These are phyloP conservation scores for Caloenas nicobarica DNA, from an alignment of 2,113 vertebrate genomes.

Conservation along the genomic window DNA sequence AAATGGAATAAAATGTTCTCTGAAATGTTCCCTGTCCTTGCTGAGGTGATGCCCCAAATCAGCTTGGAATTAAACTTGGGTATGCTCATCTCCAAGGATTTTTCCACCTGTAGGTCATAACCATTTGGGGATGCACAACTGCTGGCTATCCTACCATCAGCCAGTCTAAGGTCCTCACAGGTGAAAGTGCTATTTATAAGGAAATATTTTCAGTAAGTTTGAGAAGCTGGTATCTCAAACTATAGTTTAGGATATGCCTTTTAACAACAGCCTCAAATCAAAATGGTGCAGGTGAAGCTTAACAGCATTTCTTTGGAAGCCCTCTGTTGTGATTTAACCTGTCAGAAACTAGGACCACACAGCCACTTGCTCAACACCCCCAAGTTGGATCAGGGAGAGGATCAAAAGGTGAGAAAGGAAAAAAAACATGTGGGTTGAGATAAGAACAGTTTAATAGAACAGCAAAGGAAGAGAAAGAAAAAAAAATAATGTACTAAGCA, in stretches of 20 bases:
- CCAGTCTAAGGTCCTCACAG: not conserved
- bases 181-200: not conserved
- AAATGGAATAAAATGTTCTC: not conserved
- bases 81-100: not conserved
- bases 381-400: no score
- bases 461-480: no score
- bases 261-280: not conserved
- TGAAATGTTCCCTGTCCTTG: not conserved
- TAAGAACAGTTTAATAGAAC: no score
- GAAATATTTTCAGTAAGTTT: not conserved
- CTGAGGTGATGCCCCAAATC: fast-evolving
- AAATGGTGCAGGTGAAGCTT: not conserved
- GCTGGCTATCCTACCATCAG: not conserved
- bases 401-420: no score
- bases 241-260: not conserved
- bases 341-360: no score
- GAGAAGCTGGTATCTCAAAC: not conserved
- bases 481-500: no score
- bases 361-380: no score
- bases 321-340: not conserved
- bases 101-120: not conserved
- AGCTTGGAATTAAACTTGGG: not conserved
- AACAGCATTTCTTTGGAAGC: not conserved
- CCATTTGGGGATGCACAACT: not conserved
- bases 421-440: no score